A percentile compares a stretch with the other conserved stretches of the same genome.
phyloP scores from a whole-genome alignment of 2,113 vertebrate species.

The Chionis minor region DNA sequence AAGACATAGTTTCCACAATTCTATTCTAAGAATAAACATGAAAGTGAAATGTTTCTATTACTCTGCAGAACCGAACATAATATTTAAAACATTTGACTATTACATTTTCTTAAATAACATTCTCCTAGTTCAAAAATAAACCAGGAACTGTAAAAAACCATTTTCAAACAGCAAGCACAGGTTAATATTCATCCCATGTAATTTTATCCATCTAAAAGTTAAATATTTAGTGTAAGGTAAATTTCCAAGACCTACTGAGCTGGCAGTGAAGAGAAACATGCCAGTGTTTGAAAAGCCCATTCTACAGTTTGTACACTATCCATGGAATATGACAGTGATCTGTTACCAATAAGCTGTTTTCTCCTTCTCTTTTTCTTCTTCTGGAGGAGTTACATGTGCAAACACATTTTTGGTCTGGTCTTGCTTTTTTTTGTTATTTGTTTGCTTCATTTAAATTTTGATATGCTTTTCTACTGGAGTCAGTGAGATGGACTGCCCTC shows the following conservation, averaged over 20 bases:
- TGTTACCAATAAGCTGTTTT: neutral
- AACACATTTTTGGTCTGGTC: neutral
- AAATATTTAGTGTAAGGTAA: neutral
- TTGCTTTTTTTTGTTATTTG: neutral
- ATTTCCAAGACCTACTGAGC: neutral
- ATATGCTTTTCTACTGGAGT: neutral
- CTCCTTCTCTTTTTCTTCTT: neutral
- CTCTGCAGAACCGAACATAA: neutral
- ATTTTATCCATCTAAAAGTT: neutral
- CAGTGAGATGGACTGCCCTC: neutral
- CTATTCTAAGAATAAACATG: neutral
- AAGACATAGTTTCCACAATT: neutral
- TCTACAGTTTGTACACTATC: neutral
- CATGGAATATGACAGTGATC: neutral
- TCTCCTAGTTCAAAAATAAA: neutral
- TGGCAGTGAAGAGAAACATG: neutral
- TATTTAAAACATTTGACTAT: neutral
- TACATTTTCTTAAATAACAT: neutral
- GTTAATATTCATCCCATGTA: neutral
- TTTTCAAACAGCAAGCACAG: neutral
- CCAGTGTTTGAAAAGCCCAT: neutral
- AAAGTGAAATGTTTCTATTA: neutral
- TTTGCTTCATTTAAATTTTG: neutral
- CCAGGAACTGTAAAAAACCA: neutral
- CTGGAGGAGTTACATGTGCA: neutral